phyloP scores from a whole-genome alignment of 1,140 invertebrate species.

The Rhynchophorus ferrugineus region DNA sequence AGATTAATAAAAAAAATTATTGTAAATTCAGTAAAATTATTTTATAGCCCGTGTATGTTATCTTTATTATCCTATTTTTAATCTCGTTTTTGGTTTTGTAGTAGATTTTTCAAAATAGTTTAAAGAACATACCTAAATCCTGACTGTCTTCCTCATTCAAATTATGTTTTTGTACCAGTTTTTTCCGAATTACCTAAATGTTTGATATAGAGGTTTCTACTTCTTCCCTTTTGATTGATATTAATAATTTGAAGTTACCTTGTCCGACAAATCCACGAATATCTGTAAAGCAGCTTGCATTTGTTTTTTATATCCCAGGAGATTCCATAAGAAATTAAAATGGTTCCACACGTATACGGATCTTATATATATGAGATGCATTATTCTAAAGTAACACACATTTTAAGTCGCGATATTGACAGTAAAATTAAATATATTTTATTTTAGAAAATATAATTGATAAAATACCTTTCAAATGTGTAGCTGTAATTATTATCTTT shows the following conservation, averaged over 20 bases:
- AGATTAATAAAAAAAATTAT: too few relatives aligned
- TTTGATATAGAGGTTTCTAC: neutral
- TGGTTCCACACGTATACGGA: neutral
- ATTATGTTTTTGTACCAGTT: too few relatives aligned
- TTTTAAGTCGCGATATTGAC: too few relatives aligned
- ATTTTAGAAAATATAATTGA: too few relatives aligned
- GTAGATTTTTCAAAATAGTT: too few relatives aligned
- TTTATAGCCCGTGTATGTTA: too few relatives aligned
- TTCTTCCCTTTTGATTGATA: neutral
- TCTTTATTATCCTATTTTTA: too few relatives aligned
- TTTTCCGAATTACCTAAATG: constrained; percentile 1
- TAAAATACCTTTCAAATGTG: constrained; percentile 7
- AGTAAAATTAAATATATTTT: too few relatives aligned
- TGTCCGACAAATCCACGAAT: neutral
- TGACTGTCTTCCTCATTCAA: too few relatives aligned
- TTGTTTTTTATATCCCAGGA: neutral
- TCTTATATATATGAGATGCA: neutral
- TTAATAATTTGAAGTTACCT: neutral
- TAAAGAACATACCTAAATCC: too few relatives aligned
- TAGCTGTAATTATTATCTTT: neutral
- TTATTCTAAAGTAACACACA: neutral
- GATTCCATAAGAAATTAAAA: neutral
- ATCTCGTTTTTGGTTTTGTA: too few relatives aligned
- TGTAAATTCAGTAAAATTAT: too few relatives aligned
- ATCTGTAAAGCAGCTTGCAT: neutral